Evolutionary conservation across 2,888 invertebrate species (phyloP), one percentile per base, ranked within the genome.

Genomic region (Pseudanteris insignis): DNA sequence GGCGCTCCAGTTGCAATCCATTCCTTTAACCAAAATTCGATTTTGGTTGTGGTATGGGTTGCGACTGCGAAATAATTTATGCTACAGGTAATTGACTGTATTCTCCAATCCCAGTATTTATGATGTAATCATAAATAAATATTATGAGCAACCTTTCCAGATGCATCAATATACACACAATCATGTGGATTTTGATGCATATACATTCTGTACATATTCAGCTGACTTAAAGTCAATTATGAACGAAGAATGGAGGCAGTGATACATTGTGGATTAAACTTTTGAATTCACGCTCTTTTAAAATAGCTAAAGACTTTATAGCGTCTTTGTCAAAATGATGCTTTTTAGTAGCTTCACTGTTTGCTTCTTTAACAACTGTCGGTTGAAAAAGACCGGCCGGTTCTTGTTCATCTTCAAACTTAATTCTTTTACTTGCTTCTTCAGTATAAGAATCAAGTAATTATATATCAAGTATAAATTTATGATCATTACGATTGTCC

Each of bases 111-210:
- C 32, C 32, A 3, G 43, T 32, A 3, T 32, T 30, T 12, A 43
- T 21, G 1, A 43, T 24, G 12, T n/a, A 21, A 7, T 43, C 43
- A 29, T 43, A 43, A 9, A 43, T 12, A 24, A 24, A 43, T 7
- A 12, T 36, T 28, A 18, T 6, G 8, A 11, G n/a, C 15, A 15
- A 36, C 5, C 14, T n/a, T 47, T 10, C 46, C 46, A 11, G 46
- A 14, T 7, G 36, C 46, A 21, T 47, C 46, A 8, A 47, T 29
- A 12, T 10, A 7, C 11, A 47, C 18, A 24, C 46, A 47, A 12
- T 18, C 46, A 12, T 47, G n/a, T 1, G 36, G 46, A 47, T 47
- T 47, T 10, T 29, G 9, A 2, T 5, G 13, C 8, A 47, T 36
- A 8, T 24, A 36, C 2, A 6, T 3, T 18, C 28, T 6, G 10